These are phyloP conservation scores for Lepidurus apus DNA, from an alignment of 1,140 invertebrate genomes.

Conservation along the genomic window DNA sequence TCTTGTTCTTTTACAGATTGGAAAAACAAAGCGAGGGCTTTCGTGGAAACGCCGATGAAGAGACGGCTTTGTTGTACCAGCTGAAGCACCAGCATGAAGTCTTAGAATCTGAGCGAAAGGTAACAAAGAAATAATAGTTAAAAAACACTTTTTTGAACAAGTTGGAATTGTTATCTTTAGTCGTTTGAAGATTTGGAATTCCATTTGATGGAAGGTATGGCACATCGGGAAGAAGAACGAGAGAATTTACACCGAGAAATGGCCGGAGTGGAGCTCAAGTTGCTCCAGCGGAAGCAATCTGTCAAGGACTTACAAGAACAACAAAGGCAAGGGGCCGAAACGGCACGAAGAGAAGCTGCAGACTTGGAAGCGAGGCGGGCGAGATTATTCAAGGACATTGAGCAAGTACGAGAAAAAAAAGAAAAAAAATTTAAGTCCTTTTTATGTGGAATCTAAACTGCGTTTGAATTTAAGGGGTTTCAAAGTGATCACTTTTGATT, in stretches of 20 bases:
- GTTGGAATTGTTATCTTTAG: conserved; percentile 43
- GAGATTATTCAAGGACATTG: conserved; percentile 55
- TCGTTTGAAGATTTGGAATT: conserved; percentile 89
- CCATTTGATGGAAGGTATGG: conserved; percentile 84
- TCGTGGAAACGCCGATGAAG: conserved; percentile 44
- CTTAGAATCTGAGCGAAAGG: conserved; percentile 52
- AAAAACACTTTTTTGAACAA: background rate
- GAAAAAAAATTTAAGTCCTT: too few species aligned
- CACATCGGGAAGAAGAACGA: conserved; percentile 62
- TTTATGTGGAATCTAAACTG: too few species aligned
- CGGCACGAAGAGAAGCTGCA: conserved; percentile 58
- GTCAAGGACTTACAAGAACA: conserved; percentile 62
- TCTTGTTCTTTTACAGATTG: conserved; percentile 37
- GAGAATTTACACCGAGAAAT: conserved; percentile 76
- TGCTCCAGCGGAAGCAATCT: conserved; percentile 57
- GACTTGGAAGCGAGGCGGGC: conserved; percentile 51
- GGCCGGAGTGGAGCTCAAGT: conserved; percentile 57
- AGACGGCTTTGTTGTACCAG: conserved; percentile 56
- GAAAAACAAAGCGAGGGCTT: conserved; percentile 41
- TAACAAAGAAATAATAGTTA: conserved; percentile 35
- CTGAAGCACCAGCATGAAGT: conserved; percentile 53
- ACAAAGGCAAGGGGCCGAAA: conserved; percentile 54
- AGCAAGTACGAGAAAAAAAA: conserved; percentile 51
- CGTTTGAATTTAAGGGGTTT: too few species aligned
- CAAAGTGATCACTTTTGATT: too few species aligned